Evolutionary conservation across 35 echinoderm and acorn worm species (phyloP).

Genomic region (Lytechinus variegatus): DNA sequence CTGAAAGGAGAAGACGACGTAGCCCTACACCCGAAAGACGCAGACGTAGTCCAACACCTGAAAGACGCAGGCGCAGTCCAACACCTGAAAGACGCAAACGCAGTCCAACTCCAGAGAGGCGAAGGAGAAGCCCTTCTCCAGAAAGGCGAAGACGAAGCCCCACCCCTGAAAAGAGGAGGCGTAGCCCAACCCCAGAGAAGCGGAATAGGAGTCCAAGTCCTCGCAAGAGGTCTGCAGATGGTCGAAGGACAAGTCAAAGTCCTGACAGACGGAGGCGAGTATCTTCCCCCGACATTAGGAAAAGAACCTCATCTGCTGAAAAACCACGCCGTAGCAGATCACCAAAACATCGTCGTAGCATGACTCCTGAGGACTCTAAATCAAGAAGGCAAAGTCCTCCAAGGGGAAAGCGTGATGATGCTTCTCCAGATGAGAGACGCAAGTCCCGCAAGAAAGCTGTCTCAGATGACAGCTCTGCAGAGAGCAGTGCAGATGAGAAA

Average conservation of each 20-base stretch:
- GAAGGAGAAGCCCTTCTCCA: constrained; percentile 45
- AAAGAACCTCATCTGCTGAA: constrained; percentile 21
- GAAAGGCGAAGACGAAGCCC: constrained; percentile 51
- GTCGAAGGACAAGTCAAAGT: constrained; percentile 25
- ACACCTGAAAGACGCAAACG: constrained; percentile 49
- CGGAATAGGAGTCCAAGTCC: constrained; percentile 42
- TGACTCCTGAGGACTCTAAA: constrained; percentile 15
- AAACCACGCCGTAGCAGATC: constrained; percentile 37
- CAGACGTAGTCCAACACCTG: constrained; percentile 57
- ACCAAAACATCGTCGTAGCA: constrained; percentile 15
- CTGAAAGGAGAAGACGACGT: constrained; percentile 56
- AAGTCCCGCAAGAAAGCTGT: neutral
- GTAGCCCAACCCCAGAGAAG: constrained; percentile 56
- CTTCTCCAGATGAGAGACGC: constrained; percentile 52
- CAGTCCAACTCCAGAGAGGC: neutral
- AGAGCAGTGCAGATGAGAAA: constrained; percentile 40
- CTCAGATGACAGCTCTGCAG: constrained; percentile 27
- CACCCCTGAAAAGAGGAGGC: constrained; percentile 38
- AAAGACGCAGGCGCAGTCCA: constrained; percentile 43
- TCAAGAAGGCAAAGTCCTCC: constrained; percentile 44
- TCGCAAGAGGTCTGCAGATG: neutral
- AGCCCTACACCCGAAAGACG: constrained; percentile 58
- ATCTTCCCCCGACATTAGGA: neutral
- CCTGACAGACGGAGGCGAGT: constrained; percentile 40
- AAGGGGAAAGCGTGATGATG: constrained; percentile 24